Base-by-base conservation (phyloP, 2,888 invertebrate genomes). In the Napeogenes sylphis region DNA sequence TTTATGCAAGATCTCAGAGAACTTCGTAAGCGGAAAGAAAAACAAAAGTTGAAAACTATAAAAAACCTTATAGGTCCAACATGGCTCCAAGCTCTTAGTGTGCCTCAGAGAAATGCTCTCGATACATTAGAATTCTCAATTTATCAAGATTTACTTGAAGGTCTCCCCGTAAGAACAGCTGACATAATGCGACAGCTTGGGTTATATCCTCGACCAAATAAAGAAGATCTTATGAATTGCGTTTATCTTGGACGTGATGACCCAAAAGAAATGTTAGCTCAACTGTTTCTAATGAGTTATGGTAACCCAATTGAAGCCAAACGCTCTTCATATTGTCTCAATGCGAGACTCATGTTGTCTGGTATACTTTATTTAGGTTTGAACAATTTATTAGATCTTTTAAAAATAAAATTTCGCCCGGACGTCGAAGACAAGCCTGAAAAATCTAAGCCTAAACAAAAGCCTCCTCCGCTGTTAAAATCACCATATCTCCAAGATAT, bases 51-150 rank as follows among this genome's bases (percentile, higher is more conserved):
- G 5, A 72, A 70, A 61, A 67, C 46, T 12, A 72, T 86, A n/a
- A 77, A 58, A 60, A 56, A 62, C 3, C 64, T 73, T 2, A 73
- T 87, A 6, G 90, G 90, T 2, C 89, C 90, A 0, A 75, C 66
- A 10, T 91, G 90, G 90, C 86, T 88, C 64, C 88, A 90, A 70
- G 81, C 83, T 2, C 78, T 90, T 6, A 88, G 90, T 67, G 84
- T 80, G 3, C 74, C 74, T 4, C 90, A 91, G 73, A 78, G 82
- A 67, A 56, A 60, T 4, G 81, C 85, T 3, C 73, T 90, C 55
- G 84, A 89, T 59, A 70, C 69, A 0, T 72, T 91, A 64, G 72
- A 77, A 55, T 59, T 65, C 38, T 72, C 77, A 4, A 86, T 90
- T 46, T 83, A 87, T 64, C 82, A 88, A 74, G 90, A 91, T 62